These are phyloP conservation scores for Cryptotis parvus DNA, from an alignment of 2,113 vertebrate genomes.

Conservation along the genomic window DNA sequence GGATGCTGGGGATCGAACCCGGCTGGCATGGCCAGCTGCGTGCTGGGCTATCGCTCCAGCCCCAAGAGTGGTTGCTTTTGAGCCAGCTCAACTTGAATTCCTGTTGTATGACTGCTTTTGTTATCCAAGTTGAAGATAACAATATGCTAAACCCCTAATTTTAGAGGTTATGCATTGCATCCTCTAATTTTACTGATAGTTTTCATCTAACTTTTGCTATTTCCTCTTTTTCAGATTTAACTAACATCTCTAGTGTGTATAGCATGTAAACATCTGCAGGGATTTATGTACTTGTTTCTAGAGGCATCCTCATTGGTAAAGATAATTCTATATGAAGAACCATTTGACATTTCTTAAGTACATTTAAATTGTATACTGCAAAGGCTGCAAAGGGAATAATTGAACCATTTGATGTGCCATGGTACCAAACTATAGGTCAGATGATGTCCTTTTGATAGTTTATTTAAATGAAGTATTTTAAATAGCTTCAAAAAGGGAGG, in stretches of 20 bases:
- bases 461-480: constrained; percentile 71
- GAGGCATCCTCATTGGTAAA: constrained; percentile 44
- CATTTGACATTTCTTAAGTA: constrained; percentile 64
- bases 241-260: neutral
- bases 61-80: neutral
- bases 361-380: constrained; percentile 51
- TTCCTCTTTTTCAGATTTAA: neutral
- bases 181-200: neutral
- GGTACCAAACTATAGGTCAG: constrained; percentile 62
- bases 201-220: neutral
- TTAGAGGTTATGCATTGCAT: neutral
- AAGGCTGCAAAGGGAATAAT: constrained; percentile 51
- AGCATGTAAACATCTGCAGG: neutral
- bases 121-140: neutral
- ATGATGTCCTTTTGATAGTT: constrained; percentile 70
- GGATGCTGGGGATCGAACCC: too few species aligned
- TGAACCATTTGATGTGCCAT: constrained; percentile 66
- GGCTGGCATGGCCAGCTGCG: too few species aligned
- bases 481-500: constrained; percentile 68
- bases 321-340: constrained; percentile 56
- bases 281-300: constrained; percentile 26
- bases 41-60: too few species aligned
- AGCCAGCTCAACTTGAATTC: neutral
- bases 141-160: neutral
- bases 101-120: neutral